Base-by-base conservation (phyloP, 2,113 vertebrate species). In the Oreochromis niloticus region DNA sequence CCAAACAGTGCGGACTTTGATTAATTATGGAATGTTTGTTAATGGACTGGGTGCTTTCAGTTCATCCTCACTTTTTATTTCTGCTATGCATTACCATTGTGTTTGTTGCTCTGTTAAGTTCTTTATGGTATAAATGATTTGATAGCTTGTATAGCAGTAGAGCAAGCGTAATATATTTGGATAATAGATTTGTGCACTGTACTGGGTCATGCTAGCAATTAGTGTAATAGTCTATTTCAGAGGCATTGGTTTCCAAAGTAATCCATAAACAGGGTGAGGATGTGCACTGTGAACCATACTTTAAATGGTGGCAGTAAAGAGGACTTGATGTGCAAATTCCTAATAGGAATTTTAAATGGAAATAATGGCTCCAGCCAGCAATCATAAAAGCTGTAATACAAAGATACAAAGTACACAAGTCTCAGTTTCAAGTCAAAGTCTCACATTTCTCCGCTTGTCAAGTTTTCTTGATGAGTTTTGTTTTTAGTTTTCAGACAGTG, bases 1-100 rank as follows among this genome's bases (percentile, higher is more conserved):
- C 32, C 8, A 81, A 91, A 82, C 75, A 13, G 30, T 36, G 19
- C n/a, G 55, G 89, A 92, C 90, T 93, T 90, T 95, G 90, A 95
- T 93, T 87, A 89, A 85, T 92, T 89, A 90, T 90, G 84, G 71
- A 92, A 61, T 66, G 78, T 80, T 80, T 87, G 7, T 89, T 90
- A 90, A 94, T 93, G 89, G 87, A 84, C 68, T 46, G 46, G 73
- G 85, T 80, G 84, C 87, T 82, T 46, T 83, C 71, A 73, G 46
- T 79, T 73, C 87, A 83, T 9, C 54, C 71, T 50, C 79, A 57
- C 54, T 63, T n/a, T 57, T 66, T 14, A 22, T 46, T 32, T 61
- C 59, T 81, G 66, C 66, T 78, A 30, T 34, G 46, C 75, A 22
- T 71, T 81, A 56, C 85, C 80, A 84, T 79, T 43, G 50, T 17